Percentiles rank a stretch among this genome's conserved stretches.
Evolutionary conservation across 2,888 invertebrate genomes (phyloP).

Genomic region (Drosophila helvetica): DNA sequence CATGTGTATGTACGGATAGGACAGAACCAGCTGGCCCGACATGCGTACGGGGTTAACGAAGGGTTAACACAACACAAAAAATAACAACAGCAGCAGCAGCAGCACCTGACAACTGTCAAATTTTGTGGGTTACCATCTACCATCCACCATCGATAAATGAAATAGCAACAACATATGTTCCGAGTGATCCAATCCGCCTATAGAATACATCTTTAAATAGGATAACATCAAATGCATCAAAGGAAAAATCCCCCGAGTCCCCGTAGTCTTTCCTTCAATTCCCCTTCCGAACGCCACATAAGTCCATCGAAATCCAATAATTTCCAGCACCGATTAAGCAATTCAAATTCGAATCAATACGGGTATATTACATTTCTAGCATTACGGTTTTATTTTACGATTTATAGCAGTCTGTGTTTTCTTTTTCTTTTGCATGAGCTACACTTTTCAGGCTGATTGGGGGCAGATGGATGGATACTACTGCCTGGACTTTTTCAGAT

Average conservation of each 20-base stretch:
- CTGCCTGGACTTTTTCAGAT: neutral
- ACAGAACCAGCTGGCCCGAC: constrained; percentile 36
- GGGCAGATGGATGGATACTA: neutral
- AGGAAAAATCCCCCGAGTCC: too few relatives aligned
- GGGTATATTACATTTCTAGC: too few relatives aligned
- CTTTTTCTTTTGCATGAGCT: neutral
- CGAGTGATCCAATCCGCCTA: neutral
- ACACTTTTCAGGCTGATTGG: neutral
- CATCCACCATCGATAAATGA: constrained; percentile 60
- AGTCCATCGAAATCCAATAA: too few relatives aligned
- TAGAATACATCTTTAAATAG: neutral
- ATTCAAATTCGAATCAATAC: too few relatives aligned
- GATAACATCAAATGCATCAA: too few relatives aligned
- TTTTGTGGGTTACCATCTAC: constrained; percentile 48
- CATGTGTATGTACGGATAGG: neutral
- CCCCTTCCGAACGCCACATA: too few relatives aligned
- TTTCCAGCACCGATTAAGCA: neutral
- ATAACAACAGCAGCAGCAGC: constrained; percentile 2
- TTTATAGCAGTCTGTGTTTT: neutral
- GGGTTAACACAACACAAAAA: constrained; percentile 44
- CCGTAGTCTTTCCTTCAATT: too few relatives aligned
- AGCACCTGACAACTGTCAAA: constrained; percentile 64
- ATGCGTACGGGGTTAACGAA: constrained; percentile 42
- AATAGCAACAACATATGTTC: constrained; percentile 10
- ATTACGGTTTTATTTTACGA: too few relatives aligned